These are phyloP conservation scores for Camponotus fellah DNA, from an alignment of 2,888 invertebrate genomes.

Conservation along the genomic window DNA sequence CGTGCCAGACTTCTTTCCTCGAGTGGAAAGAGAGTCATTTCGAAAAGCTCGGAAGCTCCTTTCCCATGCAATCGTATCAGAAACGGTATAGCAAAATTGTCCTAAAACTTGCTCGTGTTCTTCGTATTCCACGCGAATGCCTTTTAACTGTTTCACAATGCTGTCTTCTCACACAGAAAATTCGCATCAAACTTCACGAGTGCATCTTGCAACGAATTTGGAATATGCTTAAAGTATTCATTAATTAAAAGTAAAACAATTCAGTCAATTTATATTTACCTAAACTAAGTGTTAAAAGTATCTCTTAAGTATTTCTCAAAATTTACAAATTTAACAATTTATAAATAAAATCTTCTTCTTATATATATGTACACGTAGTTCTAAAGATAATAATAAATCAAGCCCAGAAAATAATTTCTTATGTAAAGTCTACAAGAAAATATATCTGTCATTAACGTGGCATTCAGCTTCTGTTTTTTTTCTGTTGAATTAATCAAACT, in stretches of 20 bases:
- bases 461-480: constrained; percentile 39
- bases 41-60: constrained; percentile 48
- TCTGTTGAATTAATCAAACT: neutral
- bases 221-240: neutral
- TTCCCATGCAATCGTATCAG: constrained; percentile 40
- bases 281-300: neutral
- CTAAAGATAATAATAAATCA: neutral
- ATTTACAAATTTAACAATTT: constrained; percentile 12
- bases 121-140: constrained; percentile 33
- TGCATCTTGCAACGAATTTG: neutral
- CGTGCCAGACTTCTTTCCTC: constrained; percentile 54
- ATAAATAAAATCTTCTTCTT: neutral
- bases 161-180: neutral
- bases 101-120: constrained; percentile 41
- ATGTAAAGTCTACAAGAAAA: neutral
- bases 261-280: constrained; percentile 8
- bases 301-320: neutral
- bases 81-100: constrained; percentile 44
- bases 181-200: constrained; percentile 24
- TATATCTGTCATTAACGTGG: neutral
- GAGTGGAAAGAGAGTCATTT: constrained; percentile 54
- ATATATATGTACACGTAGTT: neutral
- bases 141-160: constrained; percentile 39
- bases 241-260: neutral
- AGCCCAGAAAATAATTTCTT: neutral